A percentile compares a stretch with the other conserved stretches of the same genome.
Conservation (phyloP, 2,888 invertebrate species). For the Idaea dimidiata region DNA sequence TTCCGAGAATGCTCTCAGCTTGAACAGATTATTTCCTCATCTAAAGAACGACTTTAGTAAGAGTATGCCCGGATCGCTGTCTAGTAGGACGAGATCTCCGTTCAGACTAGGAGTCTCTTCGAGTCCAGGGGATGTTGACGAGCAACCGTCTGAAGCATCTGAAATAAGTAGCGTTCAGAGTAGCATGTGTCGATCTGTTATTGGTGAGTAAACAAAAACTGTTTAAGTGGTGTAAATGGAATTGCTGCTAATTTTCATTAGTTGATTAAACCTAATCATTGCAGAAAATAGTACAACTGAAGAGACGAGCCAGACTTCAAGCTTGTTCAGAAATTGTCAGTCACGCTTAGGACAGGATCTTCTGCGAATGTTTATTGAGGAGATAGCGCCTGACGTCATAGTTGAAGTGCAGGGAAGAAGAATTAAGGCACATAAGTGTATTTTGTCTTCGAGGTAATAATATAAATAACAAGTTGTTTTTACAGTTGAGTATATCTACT, state of each 20-base stretch:
- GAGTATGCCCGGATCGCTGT: slow-evolving; percentile 69
- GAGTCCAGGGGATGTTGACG: slow-evolving; percentile 64
- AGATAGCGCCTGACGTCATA: slow-evolving; percentile 93
- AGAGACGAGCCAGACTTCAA: slow-evolving; percentile 59
- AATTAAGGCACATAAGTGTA: slow-evolving; percentile 95
- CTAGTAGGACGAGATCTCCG: slow-evolving; percentile 53
- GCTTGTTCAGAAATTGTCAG: slow-evolving; percentile 65
- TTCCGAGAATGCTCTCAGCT: slow-evolving; percentile 78
- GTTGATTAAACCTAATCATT: slow-evolving; percentile 16
- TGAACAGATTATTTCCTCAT: slow-evolving; percentile 83
- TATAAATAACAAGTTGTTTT: not conserved
- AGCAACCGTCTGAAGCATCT: slow-evolving; percentile 75
- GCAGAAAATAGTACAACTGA: slow-evolving; percentile 66
- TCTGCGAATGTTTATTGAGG: slow-evolving; percentile 94
- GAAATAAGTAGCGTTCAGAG: slow-evolving; percentile 80
- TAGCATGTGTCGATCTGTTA: slow-evolving; percentile 79
- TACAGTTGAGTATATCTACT: too few relatives aligned
- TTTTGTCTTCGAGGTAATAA: slow-evolving; percentile 86
- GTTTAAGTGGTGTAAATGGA: not conserved
- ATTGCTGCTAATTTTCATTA: not conserved
- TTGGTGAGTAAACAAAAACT: slow-evolving; percentile 52
- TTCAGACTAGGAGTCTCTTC: slow-evolving; percentile 42
- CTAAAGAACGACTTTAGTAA: slow-evolving; percentile 72
- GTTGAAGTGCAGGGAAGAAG: slow-evolving; percentile 91
- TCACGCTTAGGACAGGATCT: slow-evolving; percentile 91